These are phyloP conservation scores for Acleris emargana DNA, from an alignment of 2,888 invertebrate species.

Conservation along the genomic window DNA sequence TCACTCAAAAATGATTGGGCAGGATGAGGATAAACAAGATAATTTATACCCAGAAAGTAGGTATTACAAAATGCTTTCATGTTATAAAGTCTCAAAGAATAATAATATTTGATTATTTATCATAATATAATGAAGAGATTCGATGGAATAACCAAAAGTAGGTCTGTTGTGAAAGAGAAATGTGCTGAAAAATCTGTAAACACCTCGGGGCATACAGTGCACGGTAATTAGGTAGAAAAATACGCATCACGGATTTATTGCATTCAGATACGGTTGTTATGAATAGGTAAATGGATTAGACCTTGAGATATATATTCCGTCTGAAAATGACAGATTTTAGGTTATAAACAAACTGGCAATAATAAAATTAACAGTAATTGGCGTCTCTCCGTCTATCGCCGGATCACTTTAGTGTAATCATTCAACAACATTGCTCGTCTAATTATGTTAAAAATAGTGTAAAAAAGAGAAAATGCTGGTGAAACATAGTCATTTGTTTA, in stretches of 20 bases:
- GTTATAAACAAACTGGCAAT: conserved; percentile 21
- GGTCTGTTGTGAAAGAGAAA: too few relatives aligned
- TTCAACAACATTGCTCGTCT: not conserved
- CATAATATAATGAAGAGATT: too few relatives aligned
- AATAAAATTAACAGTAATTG: not conserved
- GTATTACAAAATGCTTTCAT: too few relatives aligned
- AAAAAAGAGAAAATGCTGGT: not conserved
- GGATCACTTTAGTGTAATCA: conserved; percentile 3
- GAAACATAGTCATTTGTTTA: conserved; percentile 17
- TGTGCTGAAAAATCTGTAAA: too few relatives aligned
- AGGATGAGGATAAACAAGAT: too few relatives aligned
- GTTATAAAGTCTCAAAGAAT: too few relatives aligned
- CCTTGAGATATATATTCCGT: conserved; percentile 20
- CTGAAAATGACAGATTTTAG: conserved; percentile 26
- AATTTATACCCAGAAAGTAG: too few relatives aligned
- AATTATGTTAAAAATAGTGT: conserved; percentile 1
- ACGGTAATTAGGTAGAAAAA: not conserved
- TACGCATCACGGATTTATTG: conserved; percentile 6
- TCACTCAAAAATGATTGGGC: too few relatives aligned
- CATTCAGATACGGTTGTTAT: conserved; percentile 13
- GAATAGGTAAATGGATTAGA: conserved; percentile 19
- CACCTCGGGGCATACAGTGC: not conserved
- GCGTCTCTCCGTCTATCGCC: conserved; percentile 1
- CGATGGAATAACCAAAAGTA: too few relatives aligned
- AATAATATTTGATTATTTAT: too few relatives aligned